Conservation (phyloP, 2,113 vertebrate species). For the Atherinomorus stipes region DNA sequence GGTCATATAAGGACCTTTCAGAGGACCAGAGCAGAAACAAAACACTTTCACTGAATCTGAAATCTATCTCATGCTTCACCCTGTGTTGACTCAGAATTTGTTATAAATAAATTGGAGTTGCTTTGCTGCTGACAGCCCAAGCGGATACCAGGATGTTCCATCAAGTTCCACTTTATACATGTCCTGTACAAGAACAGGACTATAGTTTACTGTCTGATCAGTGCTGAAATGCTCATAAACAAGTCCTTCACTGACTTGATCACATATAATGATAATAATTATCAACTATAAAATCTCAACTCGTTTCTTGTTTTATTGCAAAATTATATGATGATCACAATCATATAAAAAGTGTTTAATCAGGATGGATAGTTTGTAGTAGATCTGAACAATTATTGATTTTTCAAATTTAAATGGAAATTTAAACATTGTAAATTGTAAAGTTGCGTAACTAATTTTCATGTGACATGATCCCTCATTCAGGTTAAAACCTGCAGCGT, state of each 20-base stretch:
- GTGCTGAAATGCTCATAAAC: not conserved
- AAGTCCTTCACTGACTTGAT: not conserved
- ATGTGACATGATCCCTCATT: too few species aligned
- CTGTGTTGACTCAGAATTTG: not conserved
- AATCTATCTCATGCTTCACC: conserved; percentile 25
- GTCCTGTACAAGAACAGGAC: not conserved
- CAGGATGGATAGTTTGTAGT: not conserved
- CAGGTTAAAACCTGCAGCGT: too few species aligned
- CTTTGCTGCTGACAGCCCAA: not conserved
- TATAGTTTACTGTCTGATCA: not conserved
- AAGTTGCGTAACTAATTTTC: too few species aligned
- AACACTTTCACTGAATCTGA: conserved; percentile 19
- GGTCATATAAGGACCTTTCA: conserved; percentile 23
- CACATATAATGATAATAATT: too few species aligned
- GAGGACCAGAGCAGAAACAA: conserved; percentile 13
- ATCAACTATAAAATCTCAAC: too few species aligned
- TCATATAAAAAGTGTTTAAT: not conserved
- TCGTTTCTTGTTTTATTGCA: too few species aligned
- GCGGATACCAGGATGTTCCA: not conserved
- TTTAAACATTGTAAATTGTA: too few species aligned
- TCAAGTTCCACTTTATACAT: not conserved
- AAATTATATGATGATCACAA: too few species aligned
- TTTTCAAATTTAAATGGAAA: too few species aligned
- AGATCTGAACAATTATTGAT: too few species aligned
- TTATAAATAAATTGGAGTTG: too few species aligned